These are phyloP conservation scores for Chromobotia macracanthus DNA, from an alignment of 2,797 vertebrate species.

Conservation along the genomic window DNA sequence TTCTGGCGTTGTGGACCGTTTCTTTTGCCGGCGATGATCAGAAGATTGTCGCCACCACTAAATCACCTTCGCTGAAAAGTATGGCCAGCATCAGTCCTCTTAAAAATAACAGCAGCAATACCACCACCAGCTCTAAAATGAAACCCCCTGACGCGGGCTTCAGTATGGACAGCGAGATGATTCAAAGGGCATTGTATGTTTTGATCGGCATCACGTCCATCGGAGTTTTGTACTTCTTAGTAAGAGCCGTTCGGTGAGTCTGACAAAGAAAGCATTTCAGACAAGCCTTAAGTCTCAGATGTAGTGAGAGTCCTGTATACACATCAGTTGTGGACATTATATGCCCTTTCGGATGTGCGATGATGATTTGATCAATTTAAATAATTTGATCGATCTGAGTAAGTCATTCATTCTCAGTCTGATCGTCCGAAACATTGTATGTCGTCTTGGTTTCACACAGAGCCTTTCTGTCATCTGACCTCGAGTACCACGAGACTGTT, in stretches of 20 bases:
- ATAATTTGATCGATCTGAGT: no score
- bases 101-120: background rate
- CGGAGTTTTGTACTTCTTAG: slow-evolving; percentile 85
- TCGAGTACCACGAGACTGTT: background rate
- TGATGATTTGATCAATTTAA: no score
- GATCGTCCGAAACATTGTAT: background rate
- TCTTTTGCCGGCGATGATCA: background rate
- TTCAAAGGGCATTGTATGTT: slow-evolving; percentile 83
- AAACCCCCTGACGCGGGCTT: background rate
- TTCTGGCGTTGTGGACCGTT: slow-evolving; percentile 14
- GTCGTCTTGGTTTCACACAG: background rate
- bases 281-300: background rate
- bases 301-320: background rate
- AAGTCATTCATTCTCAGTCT: no score
- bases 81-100: background rate
- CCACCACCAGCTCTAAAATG: rapidly evolving
- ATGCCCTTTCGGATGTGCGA: no score
- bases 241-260: slow-evolving; percentile 84
- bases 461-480: background rate
- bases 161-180: slow-evolving; percentile 69
- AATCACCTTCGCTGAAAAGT: background rate
- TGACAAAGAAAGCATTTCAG: background rate
- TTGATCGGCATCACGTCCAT: slow-evolving; percentile 78
- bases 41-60: background rate
- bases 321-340: background rate